Evolutionary conservation across 2,113 vertebrate species (phyloP).

Genomic region (Tapirus terrestris): DNA sequence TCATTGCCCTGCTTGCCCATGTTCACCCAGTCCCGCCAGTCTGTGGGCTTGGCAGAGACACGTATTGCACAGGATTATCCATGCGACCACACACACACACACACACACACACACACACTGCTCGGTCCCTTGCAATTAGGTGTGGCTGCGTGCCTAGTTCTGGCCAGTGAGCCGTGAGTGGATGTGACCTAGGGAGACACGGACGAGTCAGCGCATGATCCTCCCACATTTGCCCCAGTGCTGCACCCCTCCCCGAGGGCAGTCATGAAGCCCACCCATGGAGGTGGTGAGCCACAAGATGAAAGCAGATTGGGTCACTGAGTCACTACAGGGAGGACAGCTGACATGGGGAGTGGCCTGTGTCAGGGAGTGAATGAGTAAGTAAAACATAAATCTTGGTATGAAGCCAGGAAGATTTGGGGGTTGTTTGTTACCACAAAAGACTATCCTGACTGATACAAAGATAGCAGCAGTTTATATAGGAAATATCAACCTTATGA

Average conservation of each 20-base stretch:
- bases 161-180: background rate
- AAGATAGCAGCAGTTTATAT: background rate
- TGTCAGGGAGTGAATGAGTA: background rate
- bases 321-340: background rate
- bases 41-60: background rate
- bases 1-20: background rate
- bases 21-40: background rate
- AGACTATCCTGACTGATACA: background rate
- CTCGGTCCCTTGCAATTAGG: background rate
- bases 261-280: background rate
- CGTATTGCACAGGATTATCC: background rate
- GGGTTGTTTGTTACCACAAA: background rate
- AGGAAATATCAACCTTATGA: background rate
- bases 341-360: background rate
- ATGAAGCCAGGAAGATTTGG: background rate
- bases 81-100: accelerated
- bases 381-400: background rate
- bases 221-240: accelerated
- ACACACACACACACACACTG: accelerated
- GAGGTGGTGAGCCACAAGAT: background rate
- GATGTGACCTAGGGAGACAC: background rate
- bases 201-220: background rate
- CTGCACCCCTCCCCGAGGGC: accelerated
- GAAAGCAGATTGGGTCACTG: background rate
- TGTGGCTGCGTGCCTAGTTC: background rate